A percentile compares a stretch with the other conserved stretches of the same genome.
These are phyloP conservation scores for Rhynchonema sp. DNA, from an alignment of 2,888 invertebrate genomes.

Conservation along the genomic window DNA sequence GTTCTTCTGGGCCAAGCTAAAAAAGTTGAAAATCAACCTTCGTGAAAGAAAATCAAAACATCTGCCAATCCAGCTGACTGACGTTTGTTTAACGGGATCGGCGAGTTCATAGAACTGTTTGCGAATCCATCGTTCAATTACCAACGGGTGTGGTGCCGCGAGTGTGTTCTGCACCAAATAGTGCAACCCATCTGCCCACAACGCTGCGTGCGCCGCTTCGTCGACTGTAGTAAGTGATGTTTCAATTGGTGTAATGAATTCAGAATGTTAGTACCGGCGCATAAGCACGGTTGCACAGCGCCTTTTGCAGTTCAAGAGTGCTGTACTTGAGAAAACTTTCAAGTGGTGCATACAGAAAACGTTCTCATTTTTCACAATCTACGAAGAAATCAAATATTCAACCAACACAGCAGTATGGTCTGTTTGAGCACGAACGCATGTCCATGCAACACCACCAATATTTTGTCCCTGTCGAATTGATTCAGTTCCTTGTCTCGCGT, in stretches of 20 bases:
- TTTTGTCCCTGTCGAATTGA: slow-evolving; percentile 15
- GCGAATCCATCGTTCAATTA: slow-evolving; percentile 20
- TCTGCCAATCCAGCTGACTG: neutral
- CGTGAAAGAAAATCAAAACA: neutral
- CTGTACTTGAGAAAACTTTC: no score
- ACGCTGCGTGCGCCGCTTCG: slow-evolving; percentile 3
- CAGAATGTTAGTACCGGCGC: no score
- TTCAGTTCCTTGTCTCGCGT: slow-evolving; percentile 17
- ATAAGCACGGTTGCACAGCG: no score
- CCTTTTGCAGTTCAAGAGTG: no score
- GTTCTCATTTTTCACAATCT: neutral
- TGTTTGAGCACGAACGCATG: slow-evolving; percentile 16
- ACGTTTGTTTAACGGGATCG: slow-evolving; percentile 5
- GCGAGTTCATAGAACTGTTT: slow-evolving; percentile 20
- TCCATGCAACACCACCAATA: slow-evolving; percentile 22
- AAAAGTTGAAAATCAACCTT: neutral
- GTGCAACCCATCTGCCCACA: slow-evolving; percentile 7
- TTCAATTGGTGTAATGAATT: no score
- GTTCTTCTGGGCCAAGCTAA: slow-evolving; percentile 20
- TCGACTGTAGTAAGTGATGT: slow-evolving; percentile 9
- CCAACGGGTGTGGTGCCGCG: slow-evolving; percentile 12
- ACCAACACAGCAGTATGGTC: slow-evolving; percentile 16
- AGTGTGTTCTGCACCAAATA: slow-evolving; percentile 8
- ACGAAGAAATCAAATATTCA: no score
- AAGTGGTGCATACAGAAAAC: no score